These are phyloP conservation scores for Geothlypis trichas DNA, from an alignment of 2,113 vertebrate genomes.

Conservation along the genomic window DNA sequence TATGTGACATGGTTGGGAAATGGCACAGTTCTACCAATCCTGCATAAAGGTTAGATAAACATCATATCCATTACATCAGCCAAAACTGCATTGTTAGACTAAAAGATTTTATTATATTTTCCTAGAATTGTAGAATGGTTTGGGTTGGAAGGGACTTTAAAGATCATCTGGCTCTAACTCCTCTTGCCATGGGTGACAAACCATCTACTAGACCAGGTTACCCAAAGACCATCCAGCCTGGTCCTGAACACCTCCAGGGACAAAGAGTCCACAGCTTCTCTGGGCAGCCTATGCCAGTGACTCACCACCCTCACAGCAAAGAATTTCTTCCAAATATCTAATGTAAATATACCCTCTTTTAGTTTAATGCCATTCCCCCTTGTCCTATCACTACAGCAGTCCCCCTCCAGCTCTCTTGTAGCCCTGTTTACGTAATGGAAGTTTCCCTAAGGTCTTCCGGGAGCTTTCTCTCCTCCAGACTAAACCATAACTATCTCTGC, in stretches of 20 bases:
- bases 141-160: not conserved
- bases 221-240: not conserved
- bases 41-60: not conserved
- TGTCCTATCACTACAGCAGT: not conserved
- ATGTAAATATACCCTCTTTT: not conserved
- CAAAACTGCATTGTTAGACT: not conserved
- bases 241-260: not conserved
- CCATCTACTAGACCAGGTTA: too few relatives aligned
- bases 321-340: not conserved
- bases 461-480: not conserved
- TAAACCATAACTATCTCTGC: not conserved
- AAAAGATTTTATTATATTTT: not conserved
- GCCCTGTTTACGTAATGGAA: not conserved
- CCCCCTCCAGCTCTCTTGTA: not conserved
- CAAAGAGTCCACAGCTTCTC: rapidly evolving
- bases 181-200: not conserved
- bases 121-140: not conserved
- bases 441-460: not conserved
- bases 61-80: not conserved
- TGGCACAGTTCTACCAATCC: not conserved
- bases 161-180: not conserved
- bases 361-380: not conserved
- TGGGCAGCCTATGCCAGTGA: too few relatives aligned
- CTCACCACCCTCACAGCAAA: not conserved
- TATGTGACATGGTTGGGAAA: not conserved